Evolutionary conservation across 2,113 vertebrate genomes (phyloP).

Genomic region (Steatornis caripensis): DNA sequence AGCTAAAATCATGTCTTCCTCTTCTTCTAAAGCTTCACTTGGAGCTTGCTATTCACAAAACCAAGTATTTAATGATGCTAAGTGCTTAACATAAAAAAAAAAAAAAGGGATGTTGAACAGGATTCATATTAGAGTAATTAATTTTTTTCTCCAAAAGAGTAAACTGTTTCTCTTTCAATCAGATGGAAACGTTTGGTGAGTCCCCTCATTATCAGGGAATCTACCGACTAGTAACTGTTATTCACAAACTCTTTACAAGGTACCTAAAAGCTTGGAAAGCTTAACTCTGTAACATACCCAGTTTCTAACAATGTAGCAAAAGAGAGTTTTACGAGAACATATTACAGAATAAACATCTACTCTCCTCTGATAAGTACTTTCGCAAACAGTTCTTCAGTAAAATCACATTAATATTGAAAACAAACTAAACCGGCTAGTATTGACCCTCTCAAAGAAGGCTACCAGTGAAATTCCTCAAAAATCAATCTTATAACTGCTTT

Average conservation of each 20-base stretch:
- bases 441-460: neutral
- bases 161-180: constrained; percentile 3
- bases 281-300: neutral
- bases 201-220: neutral
- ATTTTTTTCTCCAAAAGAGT: neutral
- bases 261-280: neutral
- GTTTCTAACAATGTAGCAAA: neutral
- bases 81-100: neutral
- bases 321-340: neutral
- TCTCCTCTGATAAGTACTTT: neutral
- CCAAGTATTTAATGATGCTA: neutral
- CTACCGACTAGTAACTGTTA: neutral
- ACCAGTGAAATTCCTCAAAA: neutral
- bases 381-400: neutral
- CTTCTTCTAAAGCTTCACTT: neutral
- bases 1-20: neutral
- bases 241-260: neutral
- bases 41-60: neutral
- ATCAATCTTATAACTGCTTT: neutral
- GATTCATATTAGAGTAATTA: neutral
- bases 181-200: neutral
- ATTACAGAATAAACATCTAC: neutral
- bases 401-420: neutral
- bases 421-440: neutral
- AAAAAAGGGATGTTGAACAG: too few relatives aligned